Base-by-base conservation (phyloP, 1,140 invertebrate genomes). In the Anastrepha obliqua region DNA sequence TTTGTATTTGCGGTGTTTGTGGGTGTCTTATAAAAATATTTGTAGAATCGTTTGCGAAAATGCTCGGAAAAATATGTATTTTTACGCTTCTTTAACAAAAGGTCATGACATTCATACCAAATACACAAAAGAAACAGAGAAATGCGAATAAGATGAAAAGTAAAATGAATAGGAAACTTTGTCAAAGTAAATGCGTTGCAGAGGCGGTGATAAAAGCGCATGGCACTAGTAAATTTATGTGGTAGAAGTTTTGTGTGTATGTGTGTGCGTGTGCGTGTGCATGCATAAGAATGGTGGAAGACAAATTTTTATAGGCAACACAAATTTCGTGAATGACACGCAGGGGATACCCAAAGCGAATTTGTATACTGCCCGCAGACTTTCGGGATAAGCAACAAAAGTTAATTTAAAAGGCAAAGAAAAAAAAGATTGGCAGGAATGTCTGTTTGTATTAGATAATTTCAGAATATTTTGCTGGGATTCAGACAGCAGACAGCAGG, bases 141-240 rank as follows among this genome's bases (percentile, higher is more conserved):
- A 74, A 74, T 74, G 67, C 67, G 67, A 67, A 67, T 74, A 74
- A 74, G 67, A 74, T 74, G 67, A 74, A 74, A 74, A 74, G 67
- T 74, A 74, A 74, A 74, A 74, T 74, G 51, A 55, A 67, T 39
- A 20, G 29, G 13, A 67, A 67, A 67, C 64, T 67, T 67, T 67
- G 67, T 47, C 67, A 74, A 74, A 42, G 42, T 3, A 17, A 74
- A 44, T 74, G 39, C 42, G 67, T 42, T 39, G 13, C 17, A 44
- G 67, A 11, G 67, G 67, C 39, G 67, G 67, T 74, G 39, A 74
- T 74, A 74, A 74, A 67, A 74, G 17, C 67, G 42, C 44, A 74
- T 44, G 39, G 60, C 11, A 62, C 51, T 62, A 15, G 60, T 11
- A 62, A 62, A 62, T 62, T 62, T 62, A 62, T 62, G 67, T 74